These are phyloP conservation scores for Tor tambroides DNA, from an alignment of 2,113 vertebrate species.

Conservation along the genomic window DNA sequence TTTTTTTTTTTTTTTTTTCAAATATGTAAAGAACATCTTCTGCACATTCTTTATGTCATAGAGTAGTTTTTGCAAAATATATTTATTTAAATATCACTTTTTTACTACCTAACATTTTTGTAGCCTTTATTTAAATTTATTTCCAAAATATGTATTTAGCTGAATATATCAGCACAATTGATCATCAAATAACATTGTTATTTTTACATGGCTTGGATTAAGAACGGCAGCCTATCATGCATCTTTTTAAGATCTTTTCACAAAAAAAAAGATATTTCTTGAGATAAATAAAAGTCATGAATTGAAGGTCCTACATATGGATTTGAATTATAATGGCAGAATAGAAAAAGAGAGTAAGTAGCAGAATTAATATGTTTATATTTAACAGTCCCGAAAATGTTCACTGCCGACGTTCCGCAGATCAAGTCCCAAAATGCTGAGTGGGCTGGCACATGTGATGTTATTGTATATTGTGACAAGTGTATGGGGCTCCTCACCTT, in stretches of 20 bases:
- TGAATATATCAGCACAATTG: slow-evolving; percentile 1
- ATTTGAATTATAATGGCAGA: not conserved
- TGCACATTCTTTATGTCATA: not conserved
- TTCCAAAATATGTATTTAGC: not conserved
- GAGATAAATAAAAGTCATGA: slow-evolving; percentile 23
- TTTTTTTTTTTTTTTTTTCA: not conserved
- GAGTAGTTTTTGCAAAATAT: not conserved
- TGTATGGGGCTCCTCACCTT: slow-evolving; percentile 82
- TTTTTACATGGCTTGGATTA: not conserved
- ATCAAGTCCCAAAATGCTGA: slow-evolving; percentile 78
- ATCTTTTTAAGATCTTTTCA: not conserved
- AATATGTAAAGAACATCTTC: not conserved
- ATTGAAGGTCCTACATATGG: not conserved
- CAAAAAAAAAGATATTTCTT: not conserved
- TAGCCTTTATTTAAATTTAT: slow-evolving; percentile 33
- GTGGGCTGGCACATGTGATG: slow-evolving; percentile 86
- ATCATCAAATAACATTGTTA: not conserved
- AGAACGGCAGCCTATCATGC: not conserved
- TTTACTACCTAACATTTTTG: not conserved
- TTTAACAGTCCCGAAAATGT: slow-evolving; percentile 81
- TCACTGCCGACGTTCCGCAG: slow-evolving; percentile 80
- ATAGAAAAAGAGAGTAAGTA: not conserved
- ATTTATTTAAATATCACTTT: not conserved
- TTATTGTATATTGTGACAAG: slow-evolving; percentile 88
- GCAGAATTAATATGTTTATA: not conserved